These are phyloP conservation scores for Microtus oregoni DNA, from an alignment of 2,113 vertebrate genomes.

Conservation along the genomic window DNA sequence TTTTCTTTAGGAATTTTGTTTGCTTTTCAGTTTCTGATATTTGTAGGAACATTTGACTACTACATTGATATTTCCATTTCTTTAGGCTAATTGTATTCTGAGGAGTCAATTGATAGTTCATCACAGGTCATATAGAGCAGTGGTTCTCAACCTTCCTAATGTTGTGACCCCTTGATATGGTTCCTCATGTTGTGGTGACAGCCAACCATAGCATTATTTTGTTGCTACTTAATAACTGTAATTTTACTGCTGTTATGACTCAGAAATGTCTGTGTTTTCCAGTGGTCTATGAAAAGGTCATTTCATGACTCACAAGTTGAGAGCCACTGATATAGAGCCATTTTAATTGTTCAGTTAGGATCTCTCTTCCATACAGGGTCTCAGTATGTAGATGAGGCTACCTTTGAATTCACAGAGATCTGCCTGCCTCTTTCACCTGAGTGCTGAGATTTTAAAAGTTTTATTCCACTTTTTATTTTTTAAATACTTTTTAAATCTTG, in stretches of 20 bases:
- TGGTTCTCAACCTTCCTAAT: background rate
- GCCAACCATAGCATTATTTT: background rate
- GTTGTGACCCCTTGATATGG: background rate
- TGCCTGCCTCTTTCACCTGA: background rate
- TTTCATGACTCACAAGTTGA: background rate
- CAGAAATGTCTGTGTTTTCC: background rate
- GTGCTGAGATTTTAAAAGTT: background rate
- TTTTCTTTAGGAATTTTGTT: background rate
- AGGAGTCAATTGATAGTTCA: conserved; percentile 1
- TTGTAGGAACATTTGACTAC: conserved; percentile 7
- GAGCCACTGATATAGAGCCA: background rate
- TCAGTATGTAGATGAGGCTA: background rate
- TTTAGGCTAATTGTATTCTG: conserved; percentile 24
- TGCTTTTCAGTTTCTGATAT: conserved; percentile 27
- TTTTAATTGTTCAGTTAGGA: conserved; percentile 34
- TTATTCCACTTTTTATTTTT: background rate
- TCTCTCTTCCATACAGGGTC: background rate
- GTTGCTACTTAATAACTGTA: background rate
- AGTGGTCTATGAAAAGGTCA: background rate
- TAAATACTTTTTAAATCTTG: conserved; percentile 66
- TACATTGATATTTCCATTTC: background rate
- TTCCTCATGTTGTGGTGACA: background rate
- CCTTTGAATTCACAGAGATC: background rate
- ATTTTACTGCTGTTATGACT: background rate
- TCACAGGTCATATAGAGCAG: background rate